A percentile compares a stretch with the other conserved stretches of the same genome.
phyloP scores from a whole-genome alignment of 1,140 invertebrate species.

The Pseudomyrmex concolor region DNA sequence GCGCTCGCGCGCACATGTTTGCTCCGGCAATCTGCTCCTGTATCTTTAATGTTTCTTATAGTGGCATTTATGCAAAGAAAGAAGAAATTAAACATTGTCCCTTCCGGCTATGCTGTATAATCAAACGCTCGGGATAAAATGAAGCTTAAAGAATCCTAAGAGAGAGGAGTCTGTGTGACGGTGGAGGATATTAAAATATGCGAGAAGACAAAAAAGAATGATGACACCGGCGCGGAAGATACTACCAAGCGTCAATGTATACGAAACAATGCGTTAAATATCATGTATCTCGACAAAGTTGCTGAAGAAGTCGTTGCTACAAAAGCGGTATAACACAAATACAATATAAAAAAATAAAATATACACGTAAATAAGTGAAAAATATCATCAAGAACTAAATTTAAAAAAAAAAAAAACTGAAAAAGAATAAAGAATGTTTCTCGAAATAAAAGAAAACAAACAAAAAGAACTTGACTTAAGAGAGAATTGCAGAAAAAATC shows the following conservation, averaged over 20 bases:
- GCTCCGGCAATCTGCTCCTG: neutral
- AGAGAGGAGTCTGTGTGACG: conserved; percentile 2
- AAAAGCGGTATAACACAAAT: no score
- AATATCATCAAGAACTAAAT: neutral
- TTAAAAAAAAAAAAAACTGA: neutral
- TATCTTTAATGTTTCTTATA: conserved; percentile 69
- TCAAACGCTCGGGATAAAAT: conserved; percentile 67
- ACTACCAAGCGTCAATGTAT: conserved; percentile 19
- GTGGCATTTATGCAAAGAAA: conserved; percentile 66
- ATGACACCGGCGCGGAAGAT: conserved; percentile 27
- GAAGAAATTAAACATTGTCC: conserved; percentile 75
- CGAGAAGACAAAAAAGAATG: conserved; percentile 10
- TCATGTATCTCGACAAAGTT: neutral
- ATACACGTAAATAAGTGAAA: neutral
- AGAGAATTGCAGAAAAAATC: neutral
- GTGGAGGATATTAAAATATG: conserved; percentile 56
- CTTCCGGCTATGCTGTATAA: conserved; percentile 69
- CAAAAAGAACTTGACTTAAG: neutral
- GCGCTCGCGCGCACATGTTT: neutral
- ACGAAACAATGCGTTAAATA: neutral
- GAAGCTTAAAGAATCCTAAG: conserved; percentile 29
- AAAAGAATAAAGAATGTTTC: neutral
- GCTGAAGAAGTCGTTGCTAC: no score
- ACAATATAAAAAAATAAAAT: neutral
- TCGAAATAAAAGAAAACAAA: neutral